These are phyloP conservation scores for Gandaritis pyraliata DNA, from an alignment of 2,888 invertebrate species.

Conservation along the genomic window DNA sequence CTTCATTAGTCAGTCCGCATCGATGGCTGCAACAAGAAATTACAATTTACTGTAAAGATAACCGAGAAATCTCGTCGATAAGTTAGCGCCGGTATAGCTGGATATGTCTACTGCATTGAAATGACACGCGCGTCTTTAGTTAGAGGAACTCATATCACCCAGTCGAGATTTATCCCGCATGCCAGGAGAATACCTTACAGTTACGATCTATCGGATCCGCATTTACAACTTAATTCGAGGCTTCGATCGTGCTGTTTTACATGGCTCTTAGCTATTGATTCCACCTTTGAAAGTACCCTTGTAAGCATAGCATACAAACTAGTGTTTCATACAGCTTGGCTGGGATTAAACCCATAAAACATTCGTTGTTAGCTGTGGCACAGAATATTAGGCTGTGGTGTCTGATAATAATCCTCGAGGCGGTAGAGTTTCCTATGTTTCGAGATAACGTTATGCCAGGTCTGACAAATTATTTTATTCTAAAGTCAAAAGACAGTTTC, in stretches of 20 bases:
- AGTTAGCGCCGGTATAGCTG: constrained; percentile 54
- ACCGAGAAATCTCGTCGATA: constrained; percentile 65
- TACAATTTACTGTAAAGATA: constrained; percentile 61
- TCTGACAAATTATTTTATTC: no score
- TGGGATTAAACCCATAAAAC: constrained; percentile 7
- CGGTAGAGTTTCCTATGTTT: no score
- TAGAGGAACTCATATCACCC: constrained; percentile 51
- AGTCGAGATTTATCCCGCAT: constrained; percentile 40
- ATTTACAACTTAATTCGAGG: constrained; percentile 58
- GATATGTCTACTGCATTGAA: constrained; percentile 56
- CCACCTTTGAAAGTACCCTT: constrained; percentile 24
- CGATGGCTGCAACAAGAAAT: constrained; percentile 88
- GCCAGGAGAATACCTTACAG: constrained; percentile 27
- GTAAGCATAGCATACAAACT: constrained; percentile 20
- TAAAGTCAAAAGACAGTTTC: no score
- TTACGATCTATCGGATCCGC: constrained; percentile 44
- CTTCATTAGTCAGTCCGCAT: constrained; percentile 93
- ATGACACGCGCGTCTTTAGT: constrained; percentile 52
- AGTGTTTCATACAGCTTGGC: constrained; percentile 12
- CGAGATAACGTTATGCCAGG: no score
- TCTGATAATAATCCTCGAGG: neutral
- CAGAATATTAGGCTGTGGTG: no score
- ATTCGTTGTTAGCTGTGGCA: constrained; percentile 8
- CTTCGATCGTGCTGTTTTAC: constrained; percentile 54
- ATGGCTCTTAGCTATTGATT: constrained; percentile 39